These are phyloP conservation scores for Dynastes maya DNA, from an alignment of 2,888 invertebrate genomes.

Conservation along the genomic window DNA sequence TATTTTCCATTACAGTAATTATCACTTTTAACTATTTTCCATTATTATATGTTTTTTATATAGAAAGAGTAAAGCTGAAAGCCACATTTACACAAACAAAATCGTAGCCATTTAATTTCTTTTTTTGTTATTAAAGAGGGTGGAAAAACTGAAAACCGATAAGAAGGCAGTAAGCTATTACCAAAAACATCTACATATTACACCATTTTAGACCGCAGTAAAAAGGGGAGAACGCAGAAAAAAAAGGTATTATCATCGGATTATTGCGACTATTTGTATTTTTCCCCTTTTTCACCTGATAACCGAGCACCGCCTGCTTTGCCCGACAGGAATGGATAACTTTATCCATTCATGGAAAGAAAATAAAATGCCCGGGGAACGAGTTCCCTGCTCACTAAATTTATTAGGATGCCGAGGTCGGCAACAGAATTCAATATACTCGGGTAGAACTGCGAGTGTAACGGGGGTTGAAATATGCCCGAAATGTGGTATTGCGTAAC, in stretches of 20 bases:
- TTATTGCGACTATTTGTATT: constrained; percentile 30
- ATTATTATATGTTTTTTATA: too few species aligned
- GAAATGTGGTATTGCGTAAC: constrained; percentile 34
- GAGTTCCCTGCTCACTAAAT: constrained; percentile 35
- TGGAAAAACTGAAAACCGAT: too few species aligned
- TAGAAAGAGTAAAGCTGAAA: too few species aligned
- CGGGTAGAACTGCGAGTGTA: constrained; percentile 20
- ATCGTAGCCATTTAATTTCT: too few species aligned
- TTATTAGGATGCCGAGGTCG: constrained; percentile 43
- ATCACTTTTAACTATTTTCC: too few species aligned
- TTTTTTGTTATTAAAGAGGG: too few species aligned
- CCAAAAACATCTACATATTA: too few species aligned
- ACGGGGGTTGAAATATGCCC: constrained; percentile 34
- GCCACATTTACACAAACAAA: too few species aligned
- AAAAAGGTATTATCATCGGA: constrained; percentile 24
- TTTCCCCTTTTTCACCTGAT: constrained; percentile 18
- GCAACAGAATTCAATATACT: constrained; percentile 44
- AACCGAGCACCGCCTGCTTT: neutral
- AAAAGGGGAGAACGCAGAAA: neutral
- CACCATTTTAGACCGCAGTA: too few species aligned
- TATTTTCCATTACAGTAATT: too few species aligned
- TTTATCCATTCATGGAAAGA: constrained; percentile 41
- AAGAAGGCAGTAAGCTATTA: too few species aligned
- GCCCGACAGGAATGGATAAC: constrained; percentile 18
- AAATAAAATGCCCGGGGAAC: constrained; percentile 27